Evolutionary conservation across 2,113 vertebrate genomes (phyloP).

Genomic region (Malurus alboscapulatus): DNA sequence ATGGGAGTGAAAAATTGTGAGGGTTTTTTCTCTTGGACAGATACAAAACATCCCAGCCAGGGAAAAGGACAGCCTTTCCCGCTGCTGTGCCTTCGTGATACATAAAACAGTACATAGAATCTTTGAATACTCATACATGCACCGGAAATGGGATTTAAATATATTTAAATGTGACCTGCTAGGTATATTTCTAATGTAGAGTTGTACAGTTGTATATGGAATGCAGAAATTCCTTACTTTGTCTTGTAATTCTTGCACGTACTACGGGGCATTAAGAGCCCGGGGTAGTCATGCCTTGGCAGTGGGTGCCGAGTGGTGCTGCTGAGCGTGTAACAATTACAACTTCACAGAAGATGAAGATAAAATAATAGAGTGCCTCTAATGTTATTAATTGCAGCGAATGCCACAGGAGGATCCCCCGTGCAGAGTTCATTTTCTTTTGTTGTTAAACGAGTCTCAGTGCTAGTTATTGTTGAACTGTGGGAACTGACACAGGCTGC

Average conservation of each 20-base stretch:
- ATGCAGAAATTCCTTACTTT: not conserved
- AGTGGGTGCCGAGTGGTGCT: not conserved
- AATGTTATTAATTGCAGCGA: slow-evolving; percentile 30
- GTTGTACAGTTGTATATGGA: not conserved
- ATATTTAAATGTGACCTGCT: not conserved
- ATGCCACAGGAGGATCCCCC: slow-evolving; percentile 5
- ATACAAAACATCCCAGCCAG: not conserved
- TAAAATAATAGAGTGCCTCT: slow-evolving; percentile 22
- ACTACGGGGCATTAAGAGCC: not conserved
- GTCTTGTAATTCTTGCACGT: not conserved
- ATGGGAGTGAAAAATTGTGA: not conserved
- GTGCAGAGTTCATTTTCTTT: slow-evolving; percentile 39
- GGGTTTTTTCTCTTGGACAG: not conserved
- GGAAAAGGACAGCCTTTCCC: not conserved
- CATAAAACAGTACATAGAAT: not conserved
- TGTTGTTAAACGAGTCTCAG: slow-evolving; percentile 22
- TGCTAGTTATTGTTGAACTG: slow-evolving; percentile 44
- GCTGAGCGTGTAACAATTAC: not conserved
- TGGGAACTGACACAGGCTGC: not conserved
- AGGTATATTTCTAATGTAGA: not conserved
- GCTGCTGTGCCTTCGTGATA: not conserved
- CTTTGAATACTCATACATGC: not conserved
- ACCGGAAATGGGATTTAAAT: not conserved
- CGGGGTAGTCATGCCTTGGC: not conserved
- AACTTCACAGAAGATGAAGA: slow-evolving; percentile 12